phyloP scores from a whole-genome alignment of 2,113 vertebrate genomes.

The Hydrochoerus hydrochaeris region DNA sequence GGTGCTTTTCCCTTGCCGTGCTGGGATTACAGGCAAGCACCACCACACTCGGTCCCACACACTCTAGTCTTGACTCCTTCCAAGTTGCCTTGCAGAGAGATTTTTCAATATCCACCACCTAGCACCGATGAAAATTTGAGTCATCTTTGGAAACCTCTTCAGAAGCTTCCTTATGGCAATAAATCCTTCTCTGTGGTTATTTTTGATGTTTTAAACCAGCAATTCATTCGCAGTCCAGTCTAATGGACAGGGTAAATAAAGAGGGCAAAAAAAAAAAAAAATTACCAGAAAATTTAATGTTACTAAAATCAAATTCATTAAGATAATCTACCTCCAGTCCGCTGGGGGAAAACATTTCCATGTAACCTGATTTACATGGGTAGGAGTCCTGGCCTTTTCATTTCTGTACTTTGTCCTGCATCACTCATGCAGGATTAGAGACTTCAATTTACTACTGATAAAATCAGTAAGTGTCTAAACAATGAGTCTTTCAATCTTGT shows the following conservation, averaged over 20 bases:
- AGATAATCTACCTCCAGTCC: neutral
- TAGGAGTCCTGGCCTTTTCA: neutral
- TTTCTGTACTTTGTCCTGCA: neutral
- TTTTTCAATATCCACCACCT: neutral
- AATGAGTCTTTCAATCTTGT: neutral
- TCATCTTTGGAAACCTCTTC: neutral
- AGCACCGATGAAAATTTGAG: neutral
- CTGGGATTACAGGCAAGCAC: neutral
- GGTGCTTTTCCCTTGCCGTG: neutral
- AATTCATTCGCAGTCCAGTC: constrained; percentile 44
- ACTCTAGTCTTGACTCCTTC: neutral
- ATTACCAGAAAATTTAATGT: neutral
- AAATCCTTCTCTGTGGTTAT: neutral
- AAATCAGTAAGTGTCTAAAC: neutral
- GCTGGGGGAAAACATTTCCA: neutral
- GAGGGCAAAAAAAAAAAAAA: neutral
- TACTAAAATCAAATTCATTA: neutral
- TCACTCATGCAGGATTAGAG: neutral
- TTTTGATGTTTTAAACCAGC: neutral
- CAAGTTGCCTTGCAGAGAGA: neutral
- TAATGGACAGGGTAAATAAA: neutral
- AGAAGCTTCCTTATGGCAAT: neutral
- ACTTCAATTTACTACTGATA: neutral
- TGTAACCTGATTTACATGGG: neutral
- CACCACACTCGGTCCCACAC: fast-evolving